Evolutionary conservation across 2,113 vertebrate genomes (phyloP), one percentile per base, ranked within the genome.

Genomic region (Psittacus erithacus): DNA sequence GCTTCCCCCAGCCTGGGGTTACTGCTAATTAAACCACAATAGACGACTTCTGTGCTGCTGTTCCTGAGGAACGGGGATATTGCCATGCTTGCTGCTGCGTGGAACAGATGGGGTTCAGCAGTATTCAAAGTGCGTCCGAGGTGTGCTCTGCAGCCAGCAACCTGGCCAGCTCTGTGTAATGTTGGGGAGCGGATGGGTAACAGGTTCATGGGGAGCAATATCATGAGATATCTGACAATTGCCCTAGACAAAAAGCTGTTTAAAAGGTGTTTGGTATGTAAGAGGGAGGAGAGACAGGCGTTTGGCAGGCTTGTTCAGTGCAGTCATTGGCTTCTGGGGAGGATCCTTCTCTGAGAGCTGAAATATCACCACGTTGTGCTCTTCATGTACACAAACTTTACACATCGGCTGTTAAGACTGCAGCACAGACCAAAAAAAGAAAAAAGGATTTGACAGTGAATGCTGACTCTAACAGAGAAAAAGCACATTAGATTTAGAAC

Each of bases 241-340:
- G 94, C 85, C 62, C 69, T 67, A 91, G 88, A 89, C 83, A 88
- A 79, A 86, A 86, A 88, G 86, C 78, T 73, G 79, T 77, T 91
- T 44, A 41, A 60, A 55, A 81, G 94, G 88, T 85, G 86, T 82
- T 85, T 20, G 85, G 25, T 46, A 6, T 93, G 75, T 69, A 5
- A 86, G 94, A 93, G 85, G 95, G 93, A 92, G 93, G 95, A 90
- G 90, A 89, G 76, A 88, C 68, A 13, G 90, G 80, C 31, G 38
- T 75, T 93, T 91, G 93, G 88, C 92, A 91, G 85, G 57, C 55
- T 95, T 17, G 52, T 52, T 95, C 91, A 35, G 91, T 75, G 94
- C 95, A 94, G 92, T 94, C 94, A 97, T 95, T 96, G 92, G 94
- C 93, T 95, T 95, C 57, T 94, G 92, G 88, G 93, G 94, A 96